phyloP scores from a whole-genome alignment of 2,888 invertebrate genomes.

The Cephus runcator region DNA sequence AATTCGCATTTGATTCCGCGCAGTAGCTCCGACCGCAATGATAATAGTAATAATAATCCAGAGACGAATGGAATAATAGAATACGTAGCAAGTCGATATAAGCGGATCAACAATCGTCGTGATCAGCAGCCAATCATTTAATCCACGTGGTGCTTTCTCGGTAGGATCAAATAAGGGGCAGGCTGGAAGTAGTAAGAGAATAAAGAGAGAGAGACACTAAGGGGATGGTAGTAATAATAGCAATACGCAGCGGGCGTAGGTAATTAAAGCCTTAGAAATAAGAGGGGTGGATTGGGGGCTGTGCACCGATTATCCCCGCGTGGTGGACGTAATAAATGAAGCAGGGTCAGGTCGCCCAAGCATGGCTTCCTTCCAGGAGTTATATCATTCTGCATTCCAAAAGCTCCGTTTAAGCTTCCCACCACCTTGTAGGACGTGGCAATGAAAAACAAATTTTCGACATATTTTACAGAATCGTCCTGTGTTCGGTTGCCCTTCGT shows the following conservation, averaged over 20 bases:
- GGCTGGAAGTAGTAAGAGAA: neutral
- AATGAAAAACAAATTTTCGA: neutral
- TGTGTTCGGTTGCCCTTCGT: neutral
- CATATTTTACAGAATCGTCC: neutral
- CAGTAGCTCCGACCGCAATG: neutral
- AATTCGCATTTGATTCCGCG: neutral
- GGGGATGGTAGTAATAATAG: neutral
- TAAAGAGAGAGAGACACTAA: neutral
- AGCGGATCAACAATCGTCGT: neutral
- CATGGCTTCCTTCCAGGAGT: slow-evolving; percentile 46
- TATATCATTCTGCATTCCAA: slow-evolving; percentile 29
- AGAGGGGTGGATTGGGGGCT: slow-evolving; percentile 29
- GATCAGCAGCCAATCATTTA: neutral
- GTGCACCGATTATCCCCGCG: slow-evolving; percentile 44
- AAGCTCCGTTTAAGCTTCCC: neutral
- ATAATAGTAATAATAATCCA: too few species aligned
- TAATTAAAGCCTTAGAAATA: slow-evolving; percentile 52
- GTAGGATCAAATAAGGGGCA: neutral
- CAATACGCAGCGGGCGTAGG: slow-evolving; percentile 17
- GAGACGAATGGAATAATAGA: neutral
- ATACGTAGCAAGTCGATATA: neutral
- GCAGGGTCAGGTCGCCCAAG: slow-evolving; percentile 47
- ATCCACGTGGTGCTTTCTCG: neutral
- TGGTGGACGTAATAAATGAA: slow-evolving; percentile 46
- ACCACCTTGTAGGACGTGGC: neutral